A percentile compares a stretch with the other conserved stretches of the same genome.
Conservation (phyloP, 2,113 vertebrate genomes). For the Chiloscyllium plagiosum region DNA sequence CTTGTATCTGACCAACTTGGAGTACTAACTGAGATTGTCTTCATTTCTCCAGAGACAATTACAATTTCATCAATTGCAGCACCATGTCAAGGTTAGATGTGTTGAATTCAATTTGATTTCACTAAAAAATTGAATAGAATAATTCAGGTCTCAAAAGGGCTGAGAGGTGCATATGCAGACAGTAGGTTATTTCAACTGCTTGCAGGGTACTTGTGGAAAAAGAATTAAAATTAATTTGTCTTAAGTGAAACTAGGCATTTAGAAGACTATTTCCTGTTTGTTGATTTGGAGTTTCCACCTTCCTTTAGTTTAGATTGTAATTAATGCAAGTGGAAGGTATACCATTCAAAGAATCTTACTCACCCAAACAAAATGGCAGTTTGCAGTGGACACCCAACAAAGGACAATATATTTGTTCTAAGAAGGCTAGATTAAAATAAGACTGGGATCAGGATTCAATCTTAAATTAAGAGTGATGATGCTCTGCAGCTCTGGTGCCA, state of each 20-base stretch:
- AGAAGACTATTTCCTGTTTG: neutral
- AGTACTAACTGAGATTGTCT: neutral
- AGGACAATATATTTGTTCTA: neutral
- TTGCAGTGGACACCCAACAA: neutral
- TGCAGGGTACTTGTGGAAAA: too few relatives aligned
- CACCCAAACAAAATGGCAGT: neutral
- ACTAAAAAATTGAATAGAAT: neutral
- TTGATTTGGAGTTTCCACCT: neutral
- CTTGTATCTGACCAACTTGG: neutral
- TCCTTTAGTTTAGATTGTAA: neutral
- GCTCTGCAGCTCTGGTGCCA: neutral
- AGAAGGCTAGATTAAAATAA: neutral
- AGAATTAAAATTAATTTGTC: too few relatives aligned
- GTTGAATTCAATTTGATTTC: neutral
- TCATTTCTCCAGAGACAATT: neutral
- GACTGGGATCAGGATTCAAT: too few relatives aligned
- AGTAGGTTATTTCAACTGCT: neutral
- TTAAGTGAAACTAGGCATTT: neutral
- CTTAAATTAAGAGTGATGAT: too few relatives aligned
- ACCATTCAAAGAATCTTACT: neutral
- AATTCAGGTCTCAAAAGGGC: neutral
- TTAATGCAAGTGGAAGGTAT: neutral
- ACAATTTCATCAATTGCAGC: neutral
- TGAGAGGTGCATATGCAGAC: neutral
- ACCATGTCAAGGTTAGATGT: neutral